Percentiles rank a stretch among this genome's conserved stretches.
Conservation (phyloP, 2,888 invertebrate species). For the Leucophora obtusa region DNA sequence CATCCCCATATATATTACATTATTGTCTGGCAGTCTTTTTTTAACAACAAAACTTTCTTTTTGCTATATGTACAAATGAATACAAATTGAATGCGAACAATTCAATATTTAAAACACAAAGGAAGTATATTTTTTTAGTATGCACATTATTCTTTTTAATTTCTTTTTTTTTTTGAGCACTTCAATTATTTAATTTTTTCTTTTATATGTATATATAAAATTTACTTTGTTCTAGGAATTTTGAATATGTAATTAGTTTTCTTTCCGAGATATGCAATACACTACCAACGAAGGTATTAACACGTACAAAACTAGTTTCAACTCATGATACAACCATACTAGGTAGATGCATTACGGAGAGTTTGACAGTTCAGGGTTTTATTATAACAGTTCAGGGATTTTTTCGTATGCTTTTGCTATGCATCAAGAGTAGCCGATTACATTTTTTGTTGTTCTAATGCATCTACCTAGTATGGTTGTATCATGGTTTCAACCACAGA, state of each 20-base stretch:
- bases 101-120: slow-evolving; percentile 36
- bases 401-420: too few species aligned
- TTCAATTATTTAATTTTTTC: background rate
- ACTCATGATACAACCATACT: slow-evolving; percentile 42
- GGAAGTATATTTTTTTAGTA: background rate
- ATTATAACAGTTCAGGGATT: too few species aligned
- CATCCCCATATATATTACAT: slow-evolving; percentile 14
- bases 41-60: slow-evolving; percentile 40
- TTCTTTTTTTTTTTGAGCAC: background rate
- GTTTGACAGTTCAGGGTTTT: too few species aligned
- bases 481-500: too few species aligned
- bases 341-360: too few species aligned
- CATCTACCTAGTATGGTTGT: too few species aligned
- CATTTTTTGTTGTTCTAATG: too few species aligned
- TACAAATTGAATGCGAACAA: slow-evolving; percentile 23
- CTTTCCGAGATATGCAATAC: slow-evolving; percentile 22
- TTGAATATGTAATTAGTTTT: slow-evolving; percentile 27
- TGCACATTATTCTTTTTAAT: background rate
- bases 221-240: slow-evolving; percentile 27
- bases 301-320: slow-evolving; percentile 48
- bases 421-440: too few species aligned
- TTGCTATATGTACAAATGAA: slow-evolving; percentile 25
- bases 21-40: slow-evolving; percentile 35
- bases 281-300: slow-evolving; percentile 10
- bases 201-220: background rate